These are phyloP conservation scores for Merluccius polli DNA, from an alignment of 2,797 vertebrate genomes.

Conservation along the genomic window DNA sequence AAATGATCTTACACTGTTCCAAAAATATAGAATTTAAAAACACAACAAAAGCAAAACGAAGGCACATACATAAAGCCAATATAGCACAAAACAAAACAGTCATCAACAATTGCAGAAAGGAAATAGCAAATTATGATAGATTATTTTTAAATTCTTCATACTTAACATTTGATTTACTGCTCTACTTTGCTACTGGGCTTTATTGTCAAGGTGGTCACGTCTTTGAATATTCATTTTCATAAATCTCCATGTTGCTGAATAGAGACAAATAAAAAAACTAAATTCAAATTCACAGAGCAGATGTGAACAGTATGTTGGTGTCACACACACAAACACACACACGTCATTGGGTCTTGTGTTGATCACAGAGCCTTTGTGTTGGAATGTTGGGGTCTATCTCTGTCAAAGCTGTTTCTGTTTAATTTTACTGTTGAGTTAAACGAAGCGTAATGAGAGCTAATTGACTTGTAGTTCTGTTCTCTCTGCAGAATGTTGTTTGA, in stretches of 20 bases:
- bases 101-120: no score
- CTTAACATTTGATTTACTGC: background rate
- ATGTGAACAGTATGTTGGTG: background rate
- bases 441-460: conserved; percentile 44
- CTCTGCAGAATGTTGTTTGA: conserved; percentile 41
- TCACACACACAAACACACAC: background rate
- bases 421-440: conserved; percentile 24
- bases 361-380: conserved; percentile 23
- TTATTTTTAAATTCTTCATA: background rate
- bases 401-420: conserved; percentile 20
- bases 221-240: background rate
- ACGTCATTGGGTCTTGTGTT: background rate
- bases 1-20: background rate
- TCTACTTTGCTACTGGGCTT: background rate
- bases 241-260: background rate
- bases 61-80: background rate
- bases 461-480: conserved; percentile 48
- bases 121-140: no score
- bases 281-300: no score
- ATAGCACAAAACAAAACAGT: background rate
- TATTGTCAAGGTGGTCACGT: background rate
- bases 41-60: background rate
- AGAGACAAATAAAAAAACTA: background rate
- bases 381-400: conserved; percentile 10
- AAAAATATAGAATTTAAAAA: background rate